Evolutionary conservation across 2,113 vertebrate genomes (phyloP).

Genomic region (Okapia johnstoni): DNA sequence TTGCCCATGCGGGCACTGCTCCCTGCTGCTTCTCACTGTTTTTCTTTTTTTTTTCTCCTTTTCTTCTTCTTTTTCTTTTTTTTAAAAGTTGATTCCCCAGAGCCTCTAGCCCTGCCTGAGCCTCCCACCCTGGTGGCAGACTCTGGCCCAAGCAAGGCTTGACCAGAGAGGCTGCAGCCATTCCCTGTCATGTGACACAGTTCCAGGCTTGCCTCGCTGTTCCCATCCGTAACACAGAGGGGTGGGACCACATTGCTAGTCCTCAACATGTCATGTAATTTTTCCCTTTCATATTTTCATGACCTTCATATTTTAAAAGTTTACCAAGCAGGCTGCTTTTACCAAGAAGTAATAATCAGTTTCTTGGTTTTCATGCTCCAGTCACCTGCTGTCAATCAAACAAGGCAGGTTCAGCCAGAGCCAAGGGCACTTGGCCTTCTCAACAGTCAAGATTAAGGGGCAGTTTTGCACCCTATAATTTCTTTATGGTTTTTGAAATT

Average conservation of each 20-base stretch:
- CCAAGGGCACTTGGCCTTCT: neutral
- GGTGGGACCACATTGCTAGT: neutral
- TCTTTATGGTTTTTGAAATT: neutral
- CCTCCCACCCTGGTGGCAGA: conserved; percentile 44
- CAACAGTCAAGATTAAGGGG: neutral
- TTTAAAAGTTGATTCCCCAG: conserved; percentile 54
- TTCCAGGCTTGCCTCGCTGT: neutral
- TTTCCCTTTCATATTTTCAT: neutral
- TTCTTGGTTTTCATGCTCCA: neutral
- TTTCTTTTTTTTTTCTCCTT: neutral
- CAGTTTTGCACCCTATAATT: neutral
- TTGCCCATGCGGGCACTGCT: conserved; percentile 51
- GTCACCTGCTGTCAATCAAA: neutral
- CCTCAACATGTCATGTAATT: neutral
- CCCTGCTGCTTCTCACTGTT: conserved; percentile 34
- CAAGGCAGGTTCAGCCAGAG: neutral
- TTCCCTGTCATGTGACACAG: neutral
- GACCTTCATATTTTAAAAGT: neutral
- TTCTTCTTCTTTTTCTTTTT: neutral
- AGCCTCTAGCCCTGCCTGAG: conserved; percentile 63
- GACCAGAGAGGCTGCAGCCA: conserved; percentile 22
- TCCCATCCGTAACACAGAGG: neutral
- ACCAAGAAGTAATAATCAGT: neutral
- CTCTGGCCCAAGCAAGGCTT: conserved; percentile 74
- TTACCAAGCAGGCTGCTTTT: neutral